Conservation (phyloP, 1,140 invertebrate species). For the Magallana ariakensis region DNA sequence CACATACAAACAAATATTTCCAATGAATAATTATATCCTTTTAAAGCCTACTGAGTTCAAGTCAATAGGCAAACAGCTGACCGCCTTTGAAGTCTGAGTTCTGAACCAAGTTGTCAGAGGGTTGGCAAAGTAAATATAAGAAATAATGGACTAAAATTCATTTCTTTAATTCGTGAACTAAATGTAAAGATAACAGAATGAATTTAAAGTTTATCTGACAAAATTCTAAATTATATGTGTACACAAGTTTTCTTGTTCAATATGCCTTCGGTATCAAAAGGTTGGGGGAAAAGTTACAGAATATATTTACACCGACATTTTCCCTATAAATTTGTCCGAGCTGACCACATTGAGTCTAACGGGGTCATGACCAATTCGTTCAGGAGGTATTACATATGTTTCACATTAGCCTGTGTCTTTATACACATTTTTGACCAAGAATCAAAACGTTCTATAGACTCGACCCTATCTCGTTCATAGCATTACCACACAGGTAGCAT, state of each 20-base stretch:
- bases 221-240: constrained; percentile 3
- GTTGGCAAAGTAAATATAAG: constrained; percentile 2
- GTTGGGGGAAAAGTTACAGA: neutral
- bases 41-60: constrained; percentile 1
- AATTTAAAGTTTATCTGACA: constrained; percentile 17
- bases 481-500: constrained; percentile 2
- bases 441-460: neutral
- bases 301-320: constrained; percentile 13
- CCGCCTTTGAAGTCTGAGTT: constrained; percentile 17
- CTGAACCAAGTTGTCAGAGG: neutral
- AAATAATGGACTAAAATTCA: constrained; percentile 35
- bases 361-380: constrained; percentile 20
- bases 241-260: neutral
- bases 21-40: constrained; percentile 32
- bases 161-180: constrained; percentile 3
- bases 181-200: constrained; percentile 15
- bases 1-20: constrained; percentile 7
- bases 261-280: neutral
- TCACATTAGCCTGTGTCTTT: constrained; percentile 7
- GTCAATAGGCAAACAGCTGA: constrained; percentile 7
- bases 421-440: neutral
- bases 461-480: neutral
- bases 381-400: constrained; percentile 11
- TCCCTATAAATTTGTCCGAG: neutral
- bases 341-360: constrained; percentile 11